Percentiles rank a stretch among this genome's conserved stretches.
phyloP scores from a whole-genome alignment of 2,113 vertebrate species.

The Verasper variegatus region DNA sequence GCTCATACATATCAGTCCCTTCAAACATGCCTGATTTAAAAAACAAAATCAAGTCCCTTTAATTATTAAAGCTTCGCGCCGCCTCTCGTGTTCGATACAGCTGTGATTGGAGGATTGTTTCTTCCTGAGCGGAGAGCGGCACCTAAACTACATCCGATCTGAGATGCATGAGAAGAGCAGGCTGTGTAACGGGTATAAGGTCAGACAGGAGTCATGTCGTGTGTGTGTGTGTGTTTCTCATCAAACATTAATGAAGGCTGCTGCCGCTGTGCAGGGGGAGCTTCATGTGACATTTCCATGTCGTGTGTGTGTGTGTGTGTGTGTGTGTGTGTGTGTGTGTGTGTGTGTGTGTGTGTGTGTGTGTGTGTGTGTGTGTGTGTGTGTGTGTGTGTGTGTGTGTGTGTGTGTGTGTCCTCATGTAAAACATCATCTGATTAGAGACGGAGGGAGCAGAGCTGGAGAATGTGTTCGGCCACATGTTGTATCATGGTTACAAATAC shows the following conservation, averaged over 20 bases:
- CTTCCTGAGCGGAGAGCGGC: background rate
- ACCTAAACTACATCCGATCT: background rate
- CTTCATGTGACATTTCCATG: slow-evolving; percentile 16
- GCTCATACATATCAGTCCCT: too few relatives aligned
- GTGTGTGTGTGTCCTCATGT: background rate
- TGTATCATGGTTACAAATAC: background rate
- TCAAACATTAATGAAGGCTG: slow-evolving; percentile 58
- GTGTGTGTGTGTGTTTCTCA: slow-evolving; percentile 15
- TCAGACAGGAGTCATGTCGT: slow-evolving; percentile 22
- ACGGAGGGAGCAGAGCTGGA: background rate
- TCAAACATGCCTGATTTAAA: too few relatives aligned
- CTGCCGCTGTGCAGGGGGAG: slow-evolving; percentile 1
- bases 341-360: slow-evolving; percentile 6
- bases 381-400: slow-evolving; percentile 5
- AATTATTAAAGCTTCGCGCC: too few relatives aligned
- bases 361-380: slow-evolving; percentile 2
- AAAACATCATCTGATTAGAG: slow-evolving; percentile 15
- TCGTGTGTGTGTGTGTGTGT: slow-evolving; percentile 4
- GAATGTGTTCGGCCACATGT: background rate
- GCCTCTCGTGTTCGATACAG: too few relatives aligned
- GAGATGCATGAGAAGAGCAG: slow-evolving; percentile 13
- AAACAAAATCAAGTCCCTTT: too few relatives aligned
- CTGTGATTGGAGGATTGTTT: background rate
- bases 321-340: background rate
- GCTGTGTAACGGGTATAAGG: slow-evolving; percentile 24